A percentile compares a stretch with the other conserved stretches of the same genome.
These are phyloP conservation scores for Phyllotreta striolata DNA, from an alignment of 2,888 invertebrate genomes.

Conservation along the genomic window DNA sequence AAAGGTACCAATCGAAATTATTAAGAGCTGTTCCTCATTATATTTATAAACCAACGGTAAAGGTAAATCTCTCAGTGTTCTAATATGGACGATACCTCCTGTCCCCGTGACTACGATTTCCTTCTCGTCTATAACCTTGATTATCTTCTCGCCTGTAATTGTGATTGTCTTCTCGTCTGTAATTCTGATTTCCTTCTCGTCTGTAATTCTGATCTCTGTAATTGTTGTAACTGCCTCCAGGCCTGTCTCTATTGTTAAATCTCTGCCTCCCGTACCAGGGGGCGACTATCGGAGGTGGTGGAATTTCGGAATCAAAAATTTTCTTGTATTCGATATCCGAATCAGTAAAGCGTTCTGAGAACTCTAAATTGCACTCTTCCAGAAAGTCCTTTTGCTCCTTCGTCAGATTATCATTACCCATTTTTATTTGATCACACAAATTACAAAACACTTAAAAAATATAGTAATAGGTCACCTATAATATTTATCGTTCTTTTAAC, in stretches of 20 bases:
- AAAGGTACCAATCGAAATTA: no score
- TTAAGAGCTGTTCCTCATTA: no score
- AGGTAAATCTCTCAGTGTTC: no score
- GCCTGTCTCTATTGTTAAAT: slow-evolving; percentile 38
- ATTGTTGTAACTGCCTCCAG: slow-evolving; percentile 33
- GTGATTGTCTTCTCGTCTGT: neutral
- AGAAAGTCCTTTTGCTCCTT: slow-evolving; percentile 59
- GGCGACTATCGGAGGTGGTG: slow-evolving; percentile 59
- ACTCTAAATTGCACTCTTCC: slow-evolving; percentile 59
- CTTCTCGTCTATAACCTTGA: neutral
- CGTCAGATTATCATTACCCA: slow-evolving; percentile 46
- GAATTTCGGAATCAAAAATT: slow-evolving; percentile 55
- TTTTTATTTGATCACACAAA: neutral
- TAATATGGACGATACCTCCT: no score
- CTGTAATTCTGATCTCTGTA: slow-evolving; percentile 25
- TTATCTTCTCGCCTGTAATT: neutral
- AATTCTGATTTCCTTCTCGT: slow-evolving; percentile 3
- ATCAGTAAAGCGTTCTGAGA: slow-evolving; percentile 59
- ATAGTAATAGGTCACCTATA: neutral
- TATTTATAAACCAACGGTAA: no score
- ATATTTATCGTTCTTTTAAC: neutral
- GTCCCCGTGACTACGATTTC: neutral
- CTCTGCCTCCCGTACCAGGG: slow-evolving; percentile 57
- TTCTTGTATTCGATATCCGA: slow-evolving; percentile 59
- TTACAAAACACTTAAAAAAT: slow-evolving; percentile 2